Evolutionary conservation across 2,888 invertebrate genomes (phyloP), one percentile per base, ranked within the genome.

Genomic region (Philereme vetulata): DNA sequence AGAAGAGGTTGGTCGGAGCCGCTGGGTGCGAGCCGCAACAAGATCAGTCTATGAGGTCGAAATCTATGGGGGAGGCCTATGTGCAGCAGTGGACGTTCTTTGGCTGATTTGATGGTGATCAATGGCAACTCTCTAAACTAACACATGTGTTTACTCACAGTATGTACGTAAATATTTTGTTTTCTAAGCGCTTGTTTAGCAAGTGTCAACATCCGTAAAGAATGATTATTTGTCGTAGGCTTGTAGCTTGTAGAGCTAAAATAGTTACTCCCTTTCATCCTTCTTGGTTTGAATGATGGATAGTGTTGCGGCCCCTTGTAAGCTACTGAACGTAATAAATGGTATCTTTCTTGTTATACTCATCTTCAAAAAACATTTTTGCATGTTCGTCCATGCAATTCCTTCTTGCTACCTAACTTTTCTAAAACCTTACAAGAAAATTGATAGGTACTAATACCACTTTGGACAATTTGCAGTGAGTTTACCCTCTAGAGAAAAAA

Each of bases 291-390:
- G 36, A 60, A 51, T 55, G 54, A 55, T 60, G 50, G 59, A 60
- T 60, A 5, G 49, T 53, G 50, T 45, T 45, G 40, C 34, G 47
- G 40, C 51, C 57, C 51, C 57, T 57, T 51, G 57, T 52, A 58
- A 46, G 48, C 52, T 58, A 52, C 43, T 58, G 47, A 52, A 52
- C 48, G 51, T 58, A 48, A 58, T 47, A 58, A 58, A 58, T 58
- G 35, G 48, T 33, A 47, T 52, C 40, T 43, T 57, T 32, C 49
- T 52, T 52, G 57, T 48, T 56, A 56, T 40, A 47, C 50, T 56
- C 40, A 36, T 36, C 36, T 36, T 36, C 36, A 7, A 36, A 5
- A 36, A 7, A 36, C 36, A 36, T 36, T 36, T 36, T 21, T 21
- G 21, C 21, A 21, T 21, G 1, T 21, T 21, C 2, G 21, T 21